Percentiles rank a stretch among this genome's conserved stretches.
These are phyloP conservation scores for Calyptomena viridis DNA, from an alignment of 2,113 vertebrate genomes.

Conservation along the genomic window DNA sequence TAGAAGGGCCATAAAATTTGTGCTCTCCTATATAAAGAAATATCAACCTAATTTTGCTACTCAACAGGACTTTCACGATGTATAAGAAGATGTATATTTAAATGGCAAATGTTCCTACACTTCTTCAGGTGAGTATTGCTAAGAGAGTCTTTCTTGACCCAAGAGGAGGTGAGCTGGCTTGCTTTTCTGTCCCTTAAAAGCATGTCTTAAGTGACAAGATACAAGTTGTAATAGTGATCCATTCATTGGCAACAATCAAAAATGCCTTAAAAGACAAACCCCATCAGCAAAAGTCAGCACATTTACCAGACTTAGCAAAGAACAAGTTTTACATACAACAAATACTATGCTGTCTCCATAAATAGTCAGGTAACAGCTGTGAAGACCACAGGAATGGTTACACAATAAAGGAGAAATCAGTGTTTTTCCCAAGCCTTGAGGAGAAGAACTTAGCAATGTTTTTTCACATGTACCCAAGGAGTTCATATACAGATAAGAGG, in stretches of 20 bases:
- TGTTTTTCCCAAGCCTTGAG: neutral
- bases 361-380: neutral
- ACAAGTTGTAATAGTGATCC: neutral
- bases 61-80: neutral
- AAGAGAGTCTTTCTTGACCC: neutral
- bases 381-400: neutral
- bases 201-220: neutral
- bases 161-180: neutral
- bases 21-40: neutral
- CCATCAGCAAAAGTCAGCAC: neutral
- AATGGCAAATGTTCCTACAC: neutral
- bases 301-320: neutral
- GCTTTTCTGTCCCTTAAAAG: neutral
- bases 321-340: neutral
- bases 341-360: neutral
- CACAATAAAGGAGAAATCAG: neutral
- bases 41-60: neutral
- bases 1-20: neutral
- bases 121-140: neutral
- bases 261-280: neutral
- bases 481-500: neutral
- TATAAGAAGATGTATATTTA: neutral
- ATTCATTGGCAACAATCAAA: neutral
- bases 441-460: neutral
- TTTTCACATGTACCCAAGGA: neutral